Evolutionary conservation across 2,113 vertebrate species (phyloP), one percentile per base, ranked within the genome.

Genomic region (Tympanuchus pallidicinctus): DNA sequence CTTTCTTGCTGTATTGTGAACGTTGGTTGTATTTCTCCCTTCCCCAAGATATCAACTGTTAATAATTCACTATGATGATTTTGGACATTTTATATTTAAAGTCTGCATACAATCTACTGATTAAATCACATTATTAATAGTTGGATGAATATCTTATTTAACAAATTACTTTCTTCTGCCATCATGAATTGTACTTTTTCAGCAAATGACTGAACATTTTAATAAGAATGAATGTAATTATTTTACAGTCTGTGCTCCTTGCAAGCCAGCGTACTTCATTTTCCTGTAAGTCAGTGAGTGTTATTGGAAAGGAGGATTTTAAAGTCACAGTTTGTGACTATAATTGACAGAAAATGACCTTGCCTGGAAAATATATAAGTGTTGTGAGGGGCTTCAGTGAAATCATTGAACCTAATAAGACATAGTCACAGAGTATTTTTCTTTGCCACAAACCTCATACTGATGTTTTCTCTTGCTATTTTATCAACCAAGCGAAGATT

Each of bases 181-280:
- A 95, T 92, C 77, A 90, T 86, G 93, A 98, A 97, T 94, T 96
- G 90, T 97, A 96, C 86, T 96, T 97, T 96, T 96, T 74, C 91
- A 96, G 90, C 90, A 97, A 97, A 97, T 97, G 94, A 93, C 75
- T 90, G 89, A 89, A 79, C 87, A 96, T 97, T 97, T 97, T 97
- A 97, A 97, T 97, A 97, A 97, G 88, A 93, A 96, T 57, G 83
- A 96, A 92, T 96, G 54, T 72, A 97, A 98, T 98, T 98, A 97
- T 96, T 97, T 96, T 97, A 96, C 64, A 93, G 95, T 94, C 94
- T 89, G 48, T 97, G 89, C 96, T 92, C 88, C 97, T 97, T 93
- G 74, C 86, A 97, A 92, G 64, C 66, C 95, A 54, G 89, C 38
- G 11, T 93, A 71, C 61, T 93, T 96, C 27, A 94, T 94, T 97